Percentiles rank a stretch among this genome's conserved stretches.
phyloP scores from a whole-genome alignment of 2,888 invertebrate genomes.

The Habrosyne pyritoides region DNA sequence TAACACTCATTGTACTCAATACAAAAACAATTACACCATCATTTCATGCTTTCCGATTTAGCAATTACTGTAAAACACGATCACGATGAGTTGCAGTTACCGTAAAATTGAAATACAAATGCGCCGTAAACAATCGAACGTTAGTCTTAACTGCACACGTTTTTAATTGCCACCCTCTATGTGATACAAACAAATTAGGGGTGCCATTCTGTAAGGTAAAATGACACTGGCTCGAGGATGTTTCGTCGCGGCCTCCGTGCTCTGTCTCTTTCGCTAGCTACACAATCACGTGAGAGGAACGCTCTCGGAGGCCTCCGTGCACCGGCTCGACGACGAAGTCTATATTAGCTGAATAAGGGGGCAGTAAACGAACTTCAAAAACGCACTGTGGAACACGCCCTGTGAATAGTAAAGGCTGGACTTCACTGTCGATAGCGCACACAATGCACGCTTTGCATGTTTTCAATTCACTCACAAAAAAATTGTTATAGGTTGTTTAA shows the following conservation, averaged over 20 bases:
- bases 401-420: background rate
- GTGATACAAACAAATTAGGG: conserved; percentile 5
- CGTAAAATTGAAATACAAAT: background rate
- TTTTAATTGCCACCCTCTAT: conserved; percentile 1
- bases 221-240: too few species aligned
- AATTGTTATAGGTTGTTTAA: background rate
- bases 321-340: too few species aligned
- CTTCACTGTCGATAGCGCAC: background rate
- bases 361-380: background rate
- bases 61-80: background rate
- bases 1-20: background rate
- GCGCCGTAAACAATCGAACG: background rate
- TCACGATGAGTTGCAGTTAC: background rate
- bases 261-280: too few species aligned
- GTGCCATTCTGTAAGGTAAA: too few species aligned
- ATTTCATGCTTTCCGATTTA: background rate
- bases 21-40: background rate
- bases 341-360: too few species aligned
- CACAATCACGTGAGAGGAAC: too few species aligned
- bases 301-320: too few species aligned
- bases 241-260: too few species aligned
- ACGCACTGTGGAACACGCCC: background rate
- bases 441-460: background rate
- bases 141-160: background rate
- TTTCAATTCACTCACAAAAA: background rate